Conservation (phyloP, 2,888 invertebrate species). For the Biston stratarius region DNA sequence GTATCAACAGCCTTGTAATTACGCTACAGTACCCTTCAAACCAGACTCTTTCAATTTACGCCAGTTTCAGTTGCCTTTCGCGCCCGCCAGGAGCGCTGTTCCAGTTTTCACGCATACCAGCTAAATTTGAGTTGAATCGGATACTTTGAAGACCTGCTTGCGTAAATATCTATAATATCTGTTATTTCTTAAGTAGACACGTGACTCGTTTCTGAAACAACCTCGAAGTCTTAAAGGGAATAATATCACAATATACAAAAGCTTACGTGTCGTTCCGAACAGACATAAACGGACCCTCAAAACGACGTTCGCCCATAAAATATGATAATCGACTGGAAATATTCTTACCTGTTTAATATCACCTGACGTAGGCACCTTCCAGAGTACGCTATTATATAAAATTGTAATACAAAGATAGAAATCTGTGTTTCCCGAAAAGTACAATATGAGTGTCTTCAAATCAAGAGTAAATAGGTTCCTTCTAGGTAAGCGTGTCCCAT, state of each 20-base stretch:
- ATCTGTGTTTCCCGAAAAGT: neutral
- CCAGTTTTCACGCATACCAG: too few species aligned
- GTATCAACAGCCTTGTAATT: too few species aligned
- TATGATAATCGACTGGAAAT: constrained; percentile 19
- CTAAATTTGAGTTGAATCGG: too few species aligned
- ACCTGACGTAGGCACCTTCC: neutral
- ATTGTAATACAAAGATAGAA: too few species aligned
- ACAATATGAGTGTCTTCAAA: too few species aligned
- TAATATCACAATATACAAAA: constrained; percentile 9
- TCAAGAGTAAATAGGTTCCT: too few species aligned
- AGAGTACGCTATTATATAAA: neutral
- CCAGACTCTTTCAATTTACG: too few species aligned
- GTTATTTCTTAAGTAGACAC: neutral
- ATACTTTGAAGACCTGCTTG: neutral
- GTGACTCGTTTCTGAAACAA: neutral
- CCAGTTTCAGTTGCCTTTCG: too few species aligned
- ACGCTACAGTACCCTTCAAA: too few species aligned
- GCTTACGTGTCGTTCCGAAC: constrained; percentile 2
- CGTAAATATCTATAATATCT: neutral
- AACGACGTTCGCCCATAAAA: constrained; percentile 6
- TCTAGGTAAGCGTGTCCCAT: too few species aligned
- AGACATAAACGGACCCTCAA: constrained; percentile 7
- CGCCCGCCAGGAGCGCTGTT: too few species aligned
- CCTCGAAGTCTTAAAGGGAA: neutral
- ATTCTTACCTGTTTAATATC: constrained; percentile 17